Conservation (phyloP, 1,140 invertebrate genomes). For the Drosophila sulfurigaster region DNA sequence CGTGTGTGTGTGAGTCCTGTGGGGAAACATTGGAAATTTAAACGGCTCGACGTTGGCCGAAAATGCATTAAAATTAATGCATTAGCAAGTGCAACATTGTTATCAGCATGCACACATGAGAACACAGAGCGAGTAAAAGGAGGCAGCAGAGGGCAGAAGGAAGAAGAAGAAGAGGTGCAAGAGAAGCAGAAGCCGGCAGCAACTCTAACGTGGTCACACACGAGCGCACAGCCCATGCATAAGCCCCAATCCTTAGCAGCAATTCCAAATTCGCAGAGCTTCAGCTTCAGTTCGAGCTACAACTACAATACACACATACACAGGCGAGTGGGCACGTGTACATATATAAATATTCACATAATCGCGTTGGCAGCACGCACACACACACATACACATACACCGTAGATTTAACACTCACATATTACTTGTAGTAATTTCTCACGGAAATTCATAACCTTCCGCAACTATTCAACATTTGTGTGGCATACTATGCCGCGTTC, state of each 20-base stretch:
- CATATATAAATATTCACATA: constrained; percentile 16
- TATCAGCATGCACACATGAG: constrained; percentile 79
- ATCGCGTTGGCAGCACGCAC: constrained; percentile 15
- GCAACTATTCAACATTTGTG: constrained; percentile 83
- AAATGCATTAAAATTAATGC: constrained; percentile 82
- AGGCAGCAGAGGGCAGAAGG: not conserved
- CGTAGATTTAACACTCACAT: constrained; percentile 66
- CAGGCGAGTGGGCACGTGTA: constrained; percentile 18
- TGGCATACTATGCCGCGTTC: constrained; percentile 73
- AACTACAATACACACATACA: constrained; percentile 19
- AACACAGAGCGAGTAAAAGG: constrained; percentile 46
- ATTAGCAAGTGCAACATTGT: constrained; percentile 82
- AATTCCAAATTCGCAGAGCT: constrained; percentile 35
- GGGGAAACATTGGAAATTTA: constrained; percentile 30
- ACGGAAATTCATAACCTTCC: constrained; percentile 84
- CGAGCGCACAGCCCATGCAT: constrained; percentile 56
- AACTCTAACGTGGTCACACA: constrained; percentile 67
- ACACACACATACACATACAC: constrained; percentile 8
- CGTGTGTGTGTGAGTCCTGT: constrained; percentile 8
- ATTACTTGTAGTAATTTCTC: constrained; percentile 84
- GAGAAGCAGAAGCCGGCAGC: not conserved
- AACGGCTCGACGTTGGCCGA: constrained; percentile 39
- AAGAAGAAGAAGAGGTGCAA: not conserved
- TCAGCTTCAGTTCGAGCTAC: constrained; percentile 5
- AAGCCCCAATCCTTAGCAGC: constrained; percentile 33